phyloP scores from a whole-genome alignment of 2,888 invertebrate genomes.

The Teleiodes luculella region DNA sequence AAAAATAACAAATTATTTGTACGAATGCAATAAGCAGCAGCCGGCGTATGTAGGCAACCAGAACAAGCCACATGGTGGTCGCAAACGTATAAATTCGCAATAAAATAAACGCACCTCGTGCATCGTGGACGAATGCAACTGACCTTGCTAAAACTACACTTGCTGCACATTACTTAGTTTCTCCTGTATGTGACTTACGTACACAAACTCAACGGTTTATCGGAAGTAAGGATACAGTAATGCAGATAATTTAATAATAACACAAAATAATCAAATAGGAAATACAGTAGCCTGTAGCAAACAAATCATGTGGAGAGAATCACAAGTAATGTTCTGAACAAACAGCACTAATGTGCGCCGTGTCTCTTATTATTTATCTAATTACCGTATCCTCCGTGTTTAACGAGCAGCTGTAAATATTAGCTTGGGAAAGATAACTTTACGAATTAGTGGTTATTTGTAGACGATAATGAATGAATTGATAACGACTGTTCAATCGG shows the following conservation, averaged over 20 bases:
- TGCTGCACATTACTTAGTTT: constrained; percentile 28
- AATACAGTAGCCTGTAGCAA: constrained; percentile 16
- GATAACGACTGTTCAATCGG: neutral
- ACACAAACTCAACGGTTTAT: constrained; percentile 18
- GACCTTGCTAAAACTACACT: constrained; percentile 56
- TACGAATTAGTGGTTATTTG: neutral
- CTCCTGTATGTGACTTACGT: constrained; percentile 39
- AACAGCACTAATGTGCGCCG: constrained; percentile 25
- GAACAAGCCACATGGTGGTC: constrained; percentile 11
- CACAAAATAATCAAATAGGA: neutral
- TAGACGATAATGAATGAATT: neutral
- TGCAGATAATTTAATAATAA: constrained; percentile 28
- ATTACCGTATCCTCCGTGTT: constrained; percentile 14
- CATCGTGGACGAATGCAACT: constrained; percentile 57
- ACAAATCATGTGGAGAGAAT: constrained; percentile 29
- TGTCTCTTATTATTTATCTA: constrained; percentile 20
- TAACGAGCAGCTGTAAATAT: constrained; percentile 22
- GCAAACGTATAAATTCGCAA: constrained; percentile 38
- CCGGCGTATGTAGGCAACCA: constrained; percentile 4
- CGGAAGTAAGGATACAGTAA: constrained; percentile 36
- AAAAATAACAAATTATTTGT: constrained; percentile 14
- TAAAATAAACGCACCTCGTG: constrained; percentile 43
- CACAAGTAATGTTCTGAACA: constrained; percentile 26
- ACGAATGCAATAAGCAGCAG: constrained; percentile 1
- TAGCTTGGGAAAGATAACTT: neutral